A percentile compares a stretch with the other conserved stretches of the same genome.
Evolutionary conservation across 2,797 vertebrate genomes (phyloP).

Genomic region (Lates japonicus): DNA sequence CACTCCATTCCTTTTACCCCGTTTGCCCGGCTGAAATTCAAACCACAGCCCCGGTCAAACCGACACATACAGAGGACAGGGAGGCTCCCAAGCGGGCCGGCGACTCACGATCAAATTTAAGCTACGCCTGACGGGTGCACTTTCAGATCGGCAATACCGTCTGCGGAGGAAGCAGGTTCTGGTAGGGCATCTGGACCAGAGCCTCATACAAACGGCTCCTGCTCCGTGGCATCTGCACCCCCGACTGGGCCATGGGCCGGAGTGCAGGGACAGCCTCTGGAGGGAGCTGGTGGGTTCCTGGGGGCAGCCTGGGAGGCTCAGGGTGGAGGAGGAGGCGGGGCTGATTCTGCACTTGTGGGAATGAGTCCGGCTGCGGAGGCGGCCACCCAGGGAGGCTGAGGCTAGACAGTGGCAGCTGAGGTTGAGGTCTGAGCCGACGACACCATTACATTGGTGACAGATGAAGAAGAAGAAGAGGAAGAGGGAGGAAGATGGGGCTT

Average conservation of each 20-base stretch:
- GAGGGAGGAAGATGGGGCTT: constrained; percentile 25
- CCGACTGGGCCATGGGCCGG: constrained; percentile 91
- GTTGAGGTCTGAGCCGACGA: constrained; percentile 80
- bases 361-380: constrained; percentile 75
- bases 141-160: constrained; percentile 94
- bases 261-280: constrained; percentile 89
- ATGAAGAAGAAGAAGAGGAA: constrained; percentile 56
- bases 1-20: constrained; percentile 86
- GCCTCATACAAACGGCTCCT: constrained; percentile 91
- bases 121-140: constrained; percentile 86
- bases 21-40: constrained; percentile 78
- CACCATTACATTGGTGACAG: constrained; percentile 80
- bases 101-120: constrained; percentile 85
- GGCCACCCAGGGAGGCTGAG: constrained; percentile 87
- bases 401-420: constrained; percentile 84
- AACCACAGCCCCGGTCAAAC: constrained; percentile 19
- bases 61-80: neutral
- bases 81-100: neutral
- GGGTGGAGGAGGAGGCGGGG: constrained; percentile 85
- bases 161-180: constrained; percentile 89
- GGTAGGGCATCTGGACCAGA: constrained; percentile 92
- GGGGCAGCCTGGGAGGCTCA: constrained; percentile 83
- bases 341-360: constrained; percentile 82
- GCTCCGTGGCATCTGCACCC: constrained; percentile 91
- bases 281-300: constrained; percentile 86